phyloP scores from a whole-genome alignment of 1,140 invertebrate species.

The Cotesia typhae region DNA sequence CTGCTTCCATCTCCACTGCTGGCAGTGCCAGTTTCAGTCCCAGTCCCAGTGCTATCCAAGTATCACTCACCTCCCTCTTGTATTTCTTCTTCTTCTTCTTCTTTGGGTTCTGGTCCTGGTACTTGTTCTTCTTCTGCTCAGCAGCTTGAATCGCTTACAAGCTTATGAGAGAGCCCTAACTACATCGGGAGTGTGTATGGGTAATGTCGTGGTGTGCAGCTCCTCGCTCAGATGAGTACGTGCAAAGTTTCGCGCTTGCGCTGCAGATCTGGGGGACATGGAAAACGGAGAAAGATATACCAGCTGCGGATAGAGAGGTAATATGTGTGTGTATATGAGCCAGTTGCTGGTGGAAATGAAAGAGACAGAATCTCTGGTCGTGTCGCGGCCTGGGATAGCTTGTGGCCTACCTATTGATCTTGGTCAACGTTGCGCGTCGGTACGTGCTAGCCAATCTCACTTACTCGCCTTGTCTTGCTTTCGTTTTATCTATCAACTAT shows the following conservation, averaged over 20 bases:
- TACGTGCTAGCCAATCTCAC: slow-evolving; percentile 40
- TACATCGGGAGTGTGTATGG: slow-evolving; percentile 17
- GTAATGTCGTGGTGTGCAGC: too few relatives aligned
- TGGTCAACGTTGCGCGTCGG: slow-evolving; percentile 52
- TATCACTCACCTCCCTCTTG: too few relatives aligned
- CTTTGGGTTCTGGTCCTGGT: too few relatives aligned
- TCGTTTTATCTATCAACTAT: slow-evolving; percentile 1
- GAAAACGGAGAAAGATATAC: not conserved
- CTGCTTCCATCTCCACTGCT: too few relatives aligned
- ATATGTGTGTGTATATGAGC: too few relatives aligned
- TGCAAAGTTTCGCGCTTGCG: slow-evolving; percentile 49
- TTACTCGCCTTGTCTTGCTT: too few relatives aligned
- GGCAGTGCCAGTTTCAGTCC: too few relatives aligned
- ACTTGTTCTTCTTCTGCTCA: slow-evolving; percentile 1
- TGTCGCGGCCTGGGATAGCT: slow-evolving; percentile 54
- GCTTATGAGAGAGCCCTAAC: slow-evolving; percentile 26
- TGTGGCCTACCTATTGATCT: slow-evolving; percentile 58
- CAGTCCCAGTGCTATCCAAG: too few relatives aligned
- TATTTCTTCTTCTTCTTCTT: too few relatives aligned
- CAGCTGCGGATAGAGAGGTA: too few relatives aligned
- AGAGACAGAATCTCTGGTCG: slow-evolving; percentile 42
- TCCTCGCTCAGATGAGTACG: slow-evolving; percentile 23
- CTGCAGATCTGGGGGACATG: slow-evolving; percentile 44
- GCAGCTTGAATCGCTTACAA: slow-evolving; percentile 23
- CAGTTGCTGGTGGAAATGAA: slow-evolving; percentile 6